Evolutionary conservation across 2,888 invertebrate genomes (phyloP).

Genomic region (Schrankia costaestrigalis): DNA sequence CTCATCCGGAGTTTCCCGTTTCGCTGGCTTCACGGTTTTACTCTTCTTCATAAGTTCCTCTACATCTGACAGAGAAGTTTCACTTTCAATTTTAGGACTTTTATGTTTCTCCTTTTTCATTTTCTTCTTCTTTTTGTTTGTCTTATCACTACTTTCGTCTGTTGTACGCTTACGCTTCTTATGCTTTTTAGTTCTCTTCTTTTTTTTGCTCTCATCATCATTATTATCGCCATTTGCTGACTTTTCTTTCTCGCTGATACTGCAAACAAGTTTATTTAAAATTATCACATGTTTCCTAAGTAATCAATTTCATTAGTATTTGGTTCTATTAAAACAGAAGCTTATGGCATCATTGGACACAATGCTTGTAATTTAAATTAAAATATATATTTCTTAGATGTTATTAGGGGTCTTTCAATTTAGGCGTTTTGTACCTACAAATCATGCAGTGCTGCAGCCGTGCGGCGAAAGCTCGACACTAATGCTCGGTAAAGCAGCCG

Average conservation of each 20-base stretch:
- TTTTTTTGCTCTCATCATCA: conserved; percentile 65
- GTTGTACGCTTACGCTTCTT: conserved; percentile 85
- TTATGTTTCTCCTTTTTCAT: conserved; percentile 79
- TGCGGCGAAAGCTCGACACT: background rate
- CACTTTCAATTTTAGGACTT: conserved; percentile 63
- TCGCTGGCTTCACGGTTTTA: conserved; percentile 31
- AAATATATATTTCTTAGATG: too few relatives aligned
- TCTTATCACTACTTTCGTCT: conserved; percentile 74
- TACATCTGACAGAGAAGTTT: conserved; percentile 65
- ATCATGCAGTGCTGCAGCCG: conserved; percentile 1
- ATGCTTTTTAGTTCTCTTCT: conserved; percentile 80
- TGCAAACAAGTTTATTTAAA: conserved; percentile 30
- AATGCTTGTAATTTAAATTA: too few relatives aligned
- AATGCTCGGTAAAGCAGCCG: background rate
- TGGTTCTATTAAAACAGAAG: too few relatives aligned
- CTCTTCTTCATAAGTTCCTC: conserved; percentile 65
- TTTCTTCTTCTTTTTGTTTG: conserved; percentile 79
- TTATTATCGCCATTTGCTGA: conserved; percentile 41
- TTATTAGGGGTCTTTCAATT: too few relatives aligned
- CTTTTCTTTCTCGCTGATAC: conserved; percentile 32
- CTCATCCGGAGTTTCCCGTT: conserved; percentile 23
- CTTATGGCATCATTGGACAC: too few relatives aligned
- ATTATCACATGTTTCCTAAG: conserved; percentile 32
- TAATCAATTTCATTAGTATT: conserved; percentile 11
- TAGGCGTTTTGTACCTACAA: too few relatives aligned